phyloP scores from a whole-genome alignment of 1,140 invertebrate genomes.

The Drosophila sturtevanti region DNA sequence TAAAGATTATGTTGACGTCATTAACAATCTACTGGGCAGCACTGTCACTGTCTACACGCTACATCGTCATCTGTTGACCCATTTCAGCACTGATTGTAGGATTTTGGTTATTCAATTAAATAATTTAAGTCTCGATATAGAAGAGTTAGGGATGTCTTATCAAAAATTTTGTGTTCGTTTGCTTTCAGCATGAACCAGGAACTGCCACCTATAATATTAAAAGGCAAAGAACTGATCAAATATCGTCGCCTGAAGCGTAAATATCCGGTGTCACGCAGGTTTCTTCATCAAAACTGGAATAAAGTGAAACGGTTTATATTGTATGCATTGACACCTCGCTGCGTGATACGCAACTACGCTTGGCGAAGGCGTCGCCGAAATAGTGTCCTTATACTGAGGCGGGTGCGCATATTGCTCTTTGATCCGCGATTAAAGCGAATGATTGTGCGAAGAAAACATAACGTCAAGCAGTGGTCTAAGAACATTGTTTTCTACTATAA shows the following conservation, averaged over 20 bases:
- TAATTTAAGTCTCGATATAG: neutral
- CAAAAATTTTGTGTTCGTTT: neutral
- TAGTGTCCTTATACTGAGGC: slow-evolving; percentile 42
- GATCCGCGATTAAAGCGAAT: slow-evolving; percentile 63
- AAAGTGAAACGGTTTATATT: slow-evolving; percentile 67
- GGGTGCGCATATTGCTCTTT: slow-evolving; percentile 57
- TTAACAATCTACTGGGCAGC: neutral
- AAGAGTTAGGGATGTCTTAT: neutral
- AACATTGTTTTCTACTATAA: slow-evolving; percentile 47
- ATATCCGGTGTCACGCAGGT: slow-evolving; percentile 64
- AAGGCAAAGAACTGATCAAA: slow-evolving; percentile 50
- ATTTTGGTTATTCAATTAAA: neutral
- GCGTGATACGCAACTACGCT: slow-evolving; percentile 52
- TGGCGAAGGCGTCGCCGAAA: slow-evolving; percentile 39
- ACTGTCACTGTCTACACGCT: neutral
- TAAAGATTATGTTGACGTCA: neutral
- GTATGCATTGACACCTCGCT: slow-evolving; percentile 59
- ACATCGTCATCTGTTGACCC: no score
- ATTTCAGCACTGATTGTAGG: no score
- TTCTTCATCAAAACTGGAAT: slow-evolving; percentile 58
- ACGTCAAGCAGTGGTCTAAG: slow-evolving; percentile 66
- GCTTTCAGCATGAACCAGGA: slow-evolving; percentile 52
- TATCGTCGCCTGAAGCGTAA: slow-evolving; percentile 51
- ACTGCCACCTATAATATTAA: slow-evolving; percentile 52
- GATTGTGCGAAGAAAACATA: slow-evolving; percentile 60